Evolutionary conservation across 2,113 vertebrate genomes (phyloP).

Genomic region (Trichechus manatus): DNA sequence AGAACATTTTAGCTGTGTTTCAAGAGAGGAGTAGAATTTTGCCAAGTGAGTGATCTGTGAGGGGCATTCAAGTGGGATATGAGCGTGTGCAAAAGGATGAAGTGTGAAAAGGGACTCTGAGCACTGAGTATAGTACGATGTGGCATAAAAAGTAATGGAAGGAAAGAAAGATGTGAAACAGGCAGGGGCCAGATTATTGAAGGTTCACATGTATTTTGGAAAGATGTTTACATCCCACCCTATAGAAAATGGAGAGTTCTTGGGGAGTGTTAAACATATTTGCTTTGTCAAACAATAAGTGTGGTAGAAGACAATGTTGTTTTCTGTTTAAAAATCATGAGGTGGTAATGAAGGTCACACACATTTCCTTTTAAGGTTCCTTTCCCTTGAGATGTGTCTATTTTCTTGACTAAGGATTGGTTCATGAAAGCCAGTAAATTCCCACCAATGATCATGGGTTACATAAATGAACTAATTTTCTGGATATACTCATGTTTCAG

Average conservation of each 20-base stretch:
- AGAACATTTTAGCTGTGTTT: background rate
- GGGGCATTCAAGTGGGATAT: background rate
- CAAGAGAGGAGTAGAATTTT: background rate
- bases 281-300: background rate
- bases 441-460: slow-evolving; percentile 46
- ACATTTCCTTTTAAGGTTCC: background rate
- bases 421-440: background rate
- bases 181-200: background rate
- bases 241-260: background rate
- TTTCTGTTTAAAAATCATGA: background rate
- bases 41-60: too few relatives aligned
- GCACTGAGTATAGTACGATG: accelerated
- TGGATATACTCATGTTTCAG: slow-evolving; percentile 70
- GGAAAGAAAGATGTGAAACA: background rate
- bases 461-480: slow-evolving; percentile 66
- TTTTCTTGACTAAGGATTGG: slow-evolving; percentile 10
- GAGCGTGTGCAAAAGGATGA: background rate
- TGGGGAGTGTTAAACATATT: background rate
- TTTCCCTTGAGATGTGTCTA: slow-evolving; percentile 28
- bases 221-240: background rate
- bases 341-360: background rate
- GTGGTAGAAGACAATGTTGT: background rate
- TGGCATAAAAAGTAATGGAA: background rate
- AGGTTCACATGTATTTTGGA: background rate
- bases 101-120: background rate